Base-by-base conservation (phyloP, 2,888 invertebrate genomes). In the Agriotes lineatus region DNA sequence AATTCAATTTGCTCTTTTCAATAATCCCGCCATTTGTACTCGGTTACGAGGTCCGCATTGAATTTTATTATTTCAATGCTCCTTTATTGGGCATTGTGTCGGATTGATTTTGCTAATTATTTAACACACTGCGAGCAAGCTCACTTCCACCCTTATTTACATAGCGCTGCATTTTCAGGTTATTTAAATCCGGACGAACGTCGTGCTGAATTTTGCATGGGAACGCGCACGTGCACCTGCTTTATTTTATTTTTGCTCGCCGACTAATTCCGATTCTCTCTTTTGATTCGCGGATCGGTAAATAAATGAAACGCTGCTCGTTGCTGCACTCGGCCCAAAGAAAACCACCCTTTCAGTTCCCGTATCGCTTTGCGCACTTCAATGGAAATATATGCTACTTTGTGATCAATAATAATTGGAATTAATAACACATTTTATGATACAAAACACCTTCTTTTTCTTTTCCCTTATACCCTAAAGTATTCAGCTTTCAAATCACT, bases 81-180 rank as follows among this genome's bases (percentile, higher is more conserved):
- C 37, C 39, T 57, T 58, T 57, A 57, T 56, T 64, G 45, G 18
- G 25, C 33, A 57, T 64, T 57, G 56, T 64, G 33, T 45, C 30
- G 35, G 14, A 64, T 56, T 57, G 56, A 64, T 64, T 57, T 45
- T 48, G 25, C 64, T 64, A 64, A 57, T 57, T 64, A 64, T 64
- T 64, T 48, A 64, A 64, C 64, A 45, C 57, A 64, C 56, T 16
- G 18, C 20, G 33, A 42, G 20, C 25, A 42, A 44, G 56, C 19
- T 56, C 33, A 19, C 20, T 45, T 33, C 35, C 1, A 30, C 63
- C 56, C 63, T 63, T 63, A 63, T 63, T 63, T 63, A 44, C 63
- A 56, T 56, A 20, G 54, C 45, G 1, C 54, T 63, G 63, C 54
- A 63, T 63, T 56, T 63, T 42, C 45, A 44, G 63, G 56, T 63